Percentiles rank a stretch among this genome's conserved stretches.
Evolutionary conservation across 2,797 vertebrate species (phyloP).

Genomic region (Chrysocyon brachyurus): DNA sequence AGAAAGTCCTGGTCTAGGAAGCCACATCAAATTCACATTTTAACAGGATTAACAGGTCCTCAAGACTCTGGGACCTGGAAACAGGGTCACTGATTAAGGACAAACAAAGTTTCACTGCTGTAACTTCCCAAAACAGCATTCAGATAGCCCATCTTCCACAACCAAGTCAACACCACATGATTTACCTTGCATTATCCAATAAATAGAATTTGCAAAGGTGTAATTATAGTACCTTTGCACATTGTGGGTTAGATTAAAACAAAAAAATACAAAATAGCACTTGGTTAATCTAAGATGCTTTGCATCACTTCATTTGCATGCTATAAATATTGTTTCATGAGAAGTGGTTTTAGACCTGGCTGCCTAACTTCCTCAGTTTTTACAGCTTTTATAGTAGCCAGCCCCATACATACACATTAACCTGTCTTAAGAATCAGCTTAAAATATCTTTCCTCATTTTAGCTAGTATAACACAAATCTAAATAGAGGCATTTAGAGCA

Average conservation of each 20-base stretch:
- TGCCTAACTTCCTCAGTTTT: conserved; percentile 73
- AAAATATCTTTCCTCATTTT: conserved; percentile 82
- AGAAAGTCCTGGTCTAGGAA: neutral
- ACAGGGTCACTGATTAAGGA: neutral
- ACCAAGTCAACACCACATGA: neutral
- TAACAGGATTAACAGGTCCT: neutral
- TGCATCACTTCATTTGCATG: conserved; percentile 71
- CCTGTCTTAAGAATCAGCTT: conserved; percentile 77
- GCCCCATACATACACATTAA: conserved; percentile 75
- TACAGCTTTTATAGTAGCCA: conserved; percentile 66
- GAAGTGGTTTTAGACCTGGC: neutral
- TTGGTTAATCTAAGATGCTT: conserved; percentile 64
- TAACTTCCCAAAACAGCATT: neutral
- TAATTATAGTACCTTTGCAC: conserved; percentile 49
- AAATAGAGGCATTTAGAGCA: conserved; percentile 85
- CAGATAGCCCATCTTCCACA: neutral
- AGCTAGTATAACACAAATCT: conserved; percentile 72
- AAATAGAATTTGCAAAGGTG: conserved; percentile 50
- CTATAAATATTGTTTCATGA: conserved; percentile 72
- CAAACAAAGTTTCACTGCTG: neutral
- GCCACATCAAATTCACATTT: neutral
- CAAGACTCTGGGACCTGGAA: neutral
- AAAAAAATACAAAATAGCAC: neutral
- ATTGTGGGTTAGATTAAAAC: conserved; percentile 56
- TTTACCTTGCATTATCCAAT: conserved; percentile 34